Evolutionary conservation across 2,888 invertebrate species (phyloP), one percentile per base, ranked within the genome.

Genomic region (Acanthosepion lycidas): DNA sequence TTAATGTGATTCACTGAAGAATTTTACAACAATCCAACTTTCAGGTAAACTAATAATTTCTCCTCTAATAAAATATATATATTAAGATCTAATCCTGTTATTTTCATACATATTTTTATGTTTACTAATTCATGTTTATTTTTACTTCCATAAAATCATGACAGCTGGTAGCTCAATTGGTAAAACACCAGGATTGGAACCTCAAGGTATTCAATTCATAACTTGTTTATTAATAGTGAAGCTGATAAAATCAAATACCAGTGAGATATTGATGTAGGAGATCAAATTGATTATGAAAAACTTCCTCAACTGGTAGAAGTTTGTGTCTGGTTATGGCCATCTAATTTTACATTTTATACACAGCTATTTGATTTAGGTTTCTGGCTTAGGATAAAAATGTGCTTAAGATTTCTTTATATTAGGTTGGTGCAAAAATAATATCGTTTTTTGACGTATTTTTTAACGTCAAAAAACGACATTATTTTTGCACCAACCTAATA

Each of bases 141-240:
- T 94, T 48, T 94, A 59, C 55, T 53, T 93, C 51, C 93, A 53
- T 51, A 53, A 53, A 93, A 53, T n/a, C 93, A 93, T 93, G 93
- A 53, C 78, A 78, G 78, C 78, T 78, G 78, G 78, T 78, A 78
- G 78, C 78, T 78, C 78, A 78, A 78, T 78, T 33, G 78, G 78
- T 78, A 78, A 78, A 78, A 78, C 78, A 78, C 78, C 78, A 78
- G 78, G 78, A 78, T 78, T 78, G 78, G 78, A 78, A 78, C 78
- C 78, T 78, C 78, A 78, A 78, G 78, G 78, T 78, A 78, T 78
- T 78, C 78, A 78, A n/a, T 78, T 78, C 78, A 78, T 33, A 78
- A 78, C n/a, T 78, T 78, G 78, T 78, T 78, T 78, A 78, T 78
- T 78, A 78, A 78, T 78, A 78, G 78, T 78, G 78, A 78, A 9